phyloP scores from a whole-genome alignment of 2,888 invertebrate species.

The Cephus rjabovi region DNA sequence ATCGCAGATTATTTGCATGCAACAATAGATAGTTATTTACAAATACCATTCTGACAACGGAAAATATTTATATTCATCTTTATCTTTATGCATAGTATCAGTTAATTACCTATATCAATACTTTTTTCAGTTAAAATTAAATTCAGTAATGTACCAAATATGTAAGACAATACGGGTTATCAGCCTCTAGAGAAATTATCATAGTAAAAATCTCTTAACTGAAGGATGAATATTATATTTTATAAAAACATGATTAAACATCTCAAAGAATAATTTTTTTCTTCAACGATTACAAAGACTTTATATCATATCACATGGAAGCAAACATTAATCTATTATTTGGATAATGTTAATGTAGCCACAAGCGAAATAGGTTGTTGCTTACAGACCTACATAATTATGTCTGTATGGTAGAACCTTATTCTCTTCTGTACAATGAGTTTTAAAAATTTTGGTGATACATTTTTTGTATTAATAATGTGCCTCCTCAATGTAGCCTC shows the following conservation, averaged over 20 bases:
- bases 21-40: background rate
- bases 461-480: constrained; percentile 43
- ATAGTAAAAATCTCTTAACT: background rate
- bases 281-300: background rate
- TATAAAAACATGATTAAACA: background rate
- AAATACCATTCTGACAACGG: background rate
- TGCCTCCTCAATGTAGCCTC: constrained; percentile 69
- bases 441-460: background rate
- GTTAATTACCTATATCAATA: background rate
- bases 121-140: background rate
- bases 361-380: background rate
- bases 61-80: background rate
- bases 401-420: background rate
- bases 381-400: background rate
- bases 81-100: background rate
- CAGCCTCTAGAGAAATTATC: background rate
- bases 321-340: background rate
- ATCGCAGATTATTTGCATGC: background rate
- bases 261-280: background rate
- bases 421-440: background rate
- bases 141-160: background rate
- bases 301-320: background rate
- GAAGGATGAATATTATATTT: background rate
- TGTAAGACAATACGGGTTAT: background rate
- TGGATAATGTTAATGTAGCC: background rate